A percentile compares a stretch with the other conserved stretches of the same genome.
Evolutionary conservation across 1,140 invertebrate species (phyloP).

Genomic region (Dendrolimus punctatus): DNA sequence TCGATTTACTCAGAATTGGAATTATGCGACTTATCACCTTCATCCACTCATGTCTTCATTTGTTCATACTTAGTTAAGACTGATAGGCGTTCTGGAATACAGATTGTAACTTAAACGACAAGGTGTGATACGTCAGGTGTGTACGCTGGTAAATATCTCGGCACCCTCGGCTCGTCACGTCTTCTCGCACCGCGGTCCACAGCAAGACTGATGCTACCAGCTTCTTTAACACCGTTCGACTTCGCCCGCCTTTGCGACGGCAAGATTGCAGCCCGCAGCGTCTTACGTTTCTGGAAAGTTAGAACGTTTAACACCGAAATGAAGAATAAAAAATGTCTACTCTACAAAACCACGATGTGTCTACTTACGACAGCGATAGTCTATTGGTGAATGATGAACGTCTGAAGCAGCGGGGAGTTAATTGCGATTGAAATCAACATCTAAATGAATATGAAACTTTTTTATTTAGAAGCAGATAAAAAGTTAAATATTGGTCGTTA

Average conservation of each 20-base stretch:
- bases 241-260: conserved; percentile 82
- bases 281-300: conserved; percentile 84
- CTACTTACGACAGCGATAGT: conserved; percentile 52
- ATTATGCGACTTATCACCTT: no score
- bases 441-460: conserved; percentile 44
- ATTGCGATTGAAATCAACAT: conserved; percentile 33
- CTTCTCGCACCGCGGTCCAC: conserved; percentile 78
- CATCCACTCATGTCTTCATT: no score
- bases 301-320: conserved; percentile 10
- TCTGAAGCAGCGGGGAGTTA: conserved; percentile 31
- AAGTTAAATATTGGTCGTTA: conserved; percentile 46
- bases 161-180: conserved; percentile 70
- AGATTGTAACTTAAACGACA: conserved; percentile 71
- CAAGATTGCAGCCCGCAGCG: conserved; percentile 81
- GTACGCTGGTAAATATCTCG: conserved; percentile 76
- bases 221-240: conserved; percentile 86
- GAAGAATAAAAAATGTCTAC: conserved; percentile 4
- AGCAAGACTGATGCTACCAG: conserved; percentile 81
- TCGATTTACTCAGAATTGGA: no score
- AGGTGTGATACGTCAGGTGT: conserved; percentile 79
- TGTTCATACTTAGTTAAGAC: no score
- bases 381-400: conserved; percentile 29
- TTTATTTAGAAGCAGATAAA: conserved; percentile 22
- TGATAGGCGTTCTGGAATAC: neutral
- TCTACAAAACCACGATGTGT: conserved; percentile 16